Evolutionary conservation across 2,888 invertebrate genomes (phyloP), one percentile per base, ranked within the genome.

Genomic region (Polydrusus pterygomalis): DNA sequence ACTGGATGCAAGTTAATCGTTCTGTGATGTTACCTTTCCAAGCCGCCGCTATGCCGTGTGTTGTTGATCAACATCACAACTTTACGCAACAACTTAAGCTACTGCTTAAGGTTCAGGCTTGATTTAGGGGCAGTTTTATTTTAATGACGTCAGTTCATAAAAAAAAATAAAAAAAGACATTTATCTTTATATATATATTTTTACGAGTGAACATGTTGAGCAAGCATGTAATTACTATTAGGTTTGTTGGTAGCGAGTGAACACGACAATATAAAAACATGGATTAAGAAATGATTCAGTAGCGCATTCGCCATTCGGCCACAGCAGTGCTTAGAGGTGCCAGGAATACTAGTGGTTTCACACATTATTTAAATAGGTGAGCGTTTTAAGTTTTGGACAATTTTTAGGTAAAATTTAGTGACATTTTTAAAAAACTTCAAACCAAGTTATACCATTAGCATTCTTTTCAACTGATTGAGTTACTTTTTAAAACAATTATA

Each of bases 1-100:
- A 93, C 86, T 95, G 95, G 92, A 91, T 92, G 85, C 89, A 89
- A 77, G 79, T 75, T 60, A 69, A 69, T 20, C 90, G 89, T 91
- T 92, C 82, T 90, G 89, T 34, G 91, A 90, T 81, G 88, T 87
- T 80, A 87, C 88, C 79, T 72, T 82, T 81, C 75, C 80, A 77
- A 64, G 70, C 64, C 30, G 58, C 76, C 25, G 51, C 56, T 70
- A 49, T 62, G 38, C 54, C 51, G 11, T 47, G 70, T 60, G 70
- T 30, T 62, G 17, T 60, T 58, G 64, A 75, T 56, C 63, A 79
- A 68, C 88, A 87, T 58, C 77, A 87, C 58, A 85, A 86, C 80
- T 82, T 86, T 78, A 81, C 87, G 45, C 85, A 86, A 76, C 87
- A 87, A 79, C 82, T 87, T 49, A 87, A 87, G 80, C 83, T 88